These are phyloP conservation scores for Neelides sp. DNA, from an alignment of 1,140 invertebrate genomes.

Conservation along the genomic window DNA sequence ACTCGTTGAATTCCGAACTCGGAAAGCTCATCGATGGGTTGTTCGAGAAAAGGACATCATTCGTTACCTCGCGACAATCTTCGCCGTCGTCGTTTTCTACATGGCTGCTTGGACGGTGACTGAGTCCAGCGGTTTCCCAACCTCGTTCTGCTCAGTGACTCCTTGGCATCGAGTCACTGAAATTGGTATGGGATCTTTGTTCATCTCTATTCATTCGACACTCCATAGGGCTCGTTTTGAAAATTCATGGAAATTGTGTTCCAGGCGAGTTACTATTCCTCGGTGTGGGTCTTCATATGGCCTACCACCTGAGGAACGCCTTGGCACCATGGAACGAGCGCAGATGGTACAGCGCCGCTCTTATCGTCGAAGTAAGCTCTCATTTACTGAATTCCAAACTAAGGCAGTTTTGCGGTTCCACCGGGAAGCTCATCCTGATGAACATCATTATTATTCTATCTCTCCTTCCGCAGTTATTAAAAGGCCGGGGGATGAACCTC, in stretches of 20 bases:
- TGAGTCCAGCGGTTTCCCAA: background rate
- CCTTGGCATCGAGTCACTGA: conserved; percentile 85
- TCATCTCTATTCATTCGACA: conserved; percentile 3
- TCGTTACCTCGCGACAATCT: conserved; percentile 61
- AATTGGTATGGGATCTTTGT: conserved; percentile 39
- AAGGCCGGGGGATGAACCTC: too few relatives aligned
- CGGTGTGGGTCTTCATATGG: conserved; percentile 65
- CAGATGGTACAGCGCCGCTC: conserved; percentile 54
- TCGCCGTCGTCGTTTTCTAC: conserved; percentile 64
- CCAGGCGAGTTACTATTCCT: conserved; percentile 69
- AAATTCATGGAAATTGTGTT: conserved; percentile 3
- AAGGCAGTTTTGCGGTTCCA: too few relatives aligned
- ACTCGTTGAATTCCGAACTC: conserved; percentile 54
- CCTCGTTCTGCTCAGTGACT: conserved; percentile 52
- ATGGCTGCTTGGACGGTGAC: conserved; percentile 73
- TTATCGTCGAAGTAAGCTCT: conserved; percentile 52
- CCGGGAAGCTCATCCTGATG: too few relatives aligned
- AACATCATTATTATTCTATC: too few relatives aligned
- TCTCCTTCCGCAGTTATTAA: too few relatives aligned
- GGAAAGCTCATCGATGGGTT: conserved; percentile 78
- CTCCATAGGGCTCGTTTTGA: conserved; percentile 4
- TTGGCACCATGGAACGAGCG: conserved; percentile 67
- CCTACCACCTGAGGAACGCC: conserved; percentile 68
- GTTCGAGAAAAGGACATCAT: conserved; percentile 71
- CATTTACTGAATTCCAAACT: too few relatives aligned